phyloP scores from a whole-genome alignment of 2,797 vertebrate species.

The Esox lucius region DNA sequence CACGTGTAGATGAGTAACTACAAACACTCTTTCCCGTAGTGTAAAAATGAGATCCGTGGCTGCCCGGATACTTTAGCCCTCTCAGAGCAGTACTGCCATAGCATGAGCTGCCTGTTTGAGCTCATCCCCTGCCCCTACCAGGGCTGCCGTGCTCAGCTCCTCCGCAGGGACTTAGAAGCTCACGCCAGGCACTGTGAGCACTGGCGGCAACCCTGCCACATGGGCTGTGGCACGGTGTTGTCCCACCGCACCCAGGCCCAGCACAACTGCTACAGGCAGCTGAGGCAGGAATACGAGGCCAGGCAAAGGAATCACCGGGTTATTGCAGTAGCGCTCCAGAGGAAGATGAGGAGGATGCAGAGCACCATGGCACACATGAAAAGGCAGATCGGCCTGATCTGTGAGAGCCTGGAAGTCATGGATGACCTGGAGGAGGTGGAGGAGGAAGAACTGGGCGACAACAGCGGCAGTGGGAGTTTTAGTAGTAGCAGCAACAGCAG shows the following conservation, averaged over 20 bases:
- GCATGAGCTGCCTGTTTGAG: constrained; percentile 74
- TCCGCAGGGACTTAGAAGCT: constrained; percentile 72
- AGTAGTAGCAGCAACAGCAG: constrained; percentile 50
- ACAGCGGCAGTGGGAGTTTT: constrained; percentile 48
- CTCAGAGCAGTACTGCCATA: constrained; percentile 76
- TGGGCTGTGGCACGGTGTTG: constrained; percentile 79
- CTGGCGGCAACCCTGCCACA: constrained; percentile 71
- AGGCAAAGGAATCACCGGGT: constrained; percentile 69
- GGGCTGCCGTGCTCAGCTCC: constrained; percentile 74
- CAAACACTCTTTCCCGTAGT: constrained; percentile 55
- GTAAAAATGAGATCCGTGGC: constrained; percentile 79
- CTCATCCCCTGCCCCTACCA: constrained; percentile 75
- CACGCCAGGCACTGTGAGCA: constrained; percentile 75
- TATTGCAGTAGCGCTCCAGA: constrained; percentile 65
- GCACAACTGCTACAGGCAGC: constrained; percentile 81
- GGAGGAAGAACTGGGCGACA: constrained; percentile 59
- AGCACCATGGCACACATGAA: constrained; percentile 75
- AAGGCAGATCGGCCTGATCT: constrained; percentile 76
- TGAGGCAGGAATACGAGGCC: constrained; percentile 71
- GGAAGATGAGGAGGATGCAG: constrained; percentile 77
- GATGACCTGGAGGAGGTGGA: constrained; percentile 66
- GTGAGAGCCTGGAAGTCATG: constrained; percentile 75
- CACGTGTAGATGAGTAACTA: background rate
- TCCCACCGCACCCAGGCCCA: constrained; percentile 61
- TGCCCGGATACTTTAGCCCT: constrained; percentile 78